Conservation (phyloP, 2,797 vertebrate species). For the Ctenosaura bakeri region DNA sequence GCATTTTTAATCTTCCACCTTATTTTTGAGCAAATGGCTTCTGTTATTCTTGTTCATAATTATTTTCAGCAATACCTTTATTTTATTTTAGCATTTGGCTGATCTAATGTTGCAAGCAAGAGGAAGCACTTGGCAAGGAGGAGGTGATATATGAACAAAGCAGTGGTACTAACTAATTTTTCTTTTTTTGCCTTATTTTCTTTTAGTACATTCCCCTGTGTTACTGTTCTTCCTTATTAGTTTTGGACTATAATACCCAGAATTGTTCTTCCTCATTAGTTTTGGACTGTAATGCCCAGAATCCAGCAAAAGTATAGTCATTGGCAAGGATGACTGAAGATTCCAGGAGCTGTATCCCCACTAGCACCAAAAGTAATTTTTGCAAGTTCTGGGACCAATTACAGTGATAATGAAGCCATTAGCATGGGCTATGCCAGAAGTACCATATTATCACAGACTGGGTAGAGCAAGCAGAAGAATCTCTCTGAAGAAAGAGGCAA, state of each 20-base stretch:
- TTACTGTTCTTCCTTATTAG: background rate
- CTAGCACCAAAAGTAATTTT: too few relatives aligned
- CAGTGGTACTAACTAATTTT: background rate
- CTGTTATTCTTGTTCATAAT: conserved; percentile 8
- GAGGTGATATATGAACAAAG: background rate
- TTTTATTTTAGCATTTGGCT: conserved; percentile 1
- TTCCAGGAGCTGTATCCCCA: too few relatives aligned
- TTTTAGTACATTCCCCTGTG: background rate
- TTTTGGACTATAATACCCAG: background rate
- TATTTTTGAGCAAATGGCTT: conserved; percentile 21
- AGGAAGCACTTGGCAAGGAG: background rate
- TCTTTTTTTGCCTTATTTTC: background rate
- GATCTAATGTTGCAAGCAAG: conserved; percentile 38
- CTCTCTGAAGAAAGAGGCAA: too few relatives aligned
- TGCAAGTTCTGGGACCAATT: too few relatives aligned
- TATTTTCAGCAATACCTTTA: conserved; percentile 27
- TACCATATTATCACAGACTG: too few relatives aligned
- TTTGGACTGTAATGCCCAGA: background rate
- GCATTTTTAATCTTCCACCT: conserved; percentile 55
- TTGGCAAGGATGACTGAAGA: too few relatives aligned
- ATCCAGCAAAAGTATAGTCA: too few relatives aligned
- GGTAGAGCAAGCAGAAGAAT: too few relatives aligned
- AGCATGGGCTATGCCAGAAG: too few relatives aligned
- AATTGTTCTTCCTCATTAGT: background rate
- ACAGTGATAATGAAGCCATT: too few relatives aligned